Conservation (phyloP, 2,888 invertebrate genomes). For the Branchellion lobata region DNA sequence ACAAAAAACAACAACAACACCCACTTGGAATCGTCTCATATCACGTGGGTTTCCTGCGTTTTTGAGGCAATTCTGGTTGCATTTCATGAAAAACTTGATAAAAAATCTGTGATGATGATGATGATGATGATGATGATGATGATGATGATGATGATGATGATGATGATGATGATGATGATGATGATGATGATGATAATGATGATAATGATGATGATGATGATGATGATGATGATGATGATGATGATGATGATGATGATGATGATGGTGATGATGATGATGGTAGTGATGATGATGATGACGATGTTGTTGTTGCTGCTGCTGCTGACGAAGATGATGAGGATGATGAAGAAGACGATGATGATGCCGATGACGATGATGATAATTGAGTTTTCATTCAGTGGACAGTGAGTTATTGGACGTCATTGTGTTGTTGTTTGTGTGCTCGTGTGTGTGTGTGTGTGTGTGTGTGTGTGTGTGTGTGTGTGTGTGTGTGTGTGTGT, state of each 20-base stretch:
- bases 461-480: too few relatives aligned
- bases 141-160: slow-evolving; percentile 38
- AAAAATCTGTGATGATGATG: slow-evolving; percentile 76
- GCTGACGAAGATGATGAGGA: too few relatives aligned
- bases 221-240: not conserved
- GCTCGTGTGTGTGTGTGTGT: too few relatives aligned
- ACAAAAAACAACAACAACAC: not conserved
- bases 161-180: slow-evolving; percentile 33
- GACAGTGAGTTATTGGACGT: too few relatives aligned
- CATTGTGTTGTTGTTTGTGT: too few relatives aligned
- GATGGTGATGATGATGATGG: not conserved
- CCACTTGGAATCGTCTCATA: slow-evolving; percentile 97
- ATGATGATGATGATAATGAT: slow-evolving; percentile 35
- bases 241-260: slow-evolving; percentile 21
- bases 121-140: slow-evolving; percentile 35
- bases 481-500: too few relatives aligned
- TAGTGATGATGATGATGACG: slow-evolving; percentile 7
- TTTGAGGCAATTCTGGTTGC: slow-evolving; percentile 99
- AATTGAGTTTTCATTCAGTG: too few relatives aligned
- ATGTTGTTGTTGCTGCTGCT: not conserved
- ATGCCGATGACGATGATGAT: too few relatives aligned
- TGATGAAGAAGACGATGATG: too few relatives aligned
- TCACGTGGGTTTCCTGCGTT: slow-evolving; percentile 99
- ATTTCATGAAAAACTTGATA: slow-evolving; percentile 99
- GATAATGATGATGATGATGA: slow-evolving; percentile 39